These are phyloP conservation scores for Rutpela maculata DNA, from an alignment of 2,888 invertebrate genomes.

Conservation along the genomic window DNA sequence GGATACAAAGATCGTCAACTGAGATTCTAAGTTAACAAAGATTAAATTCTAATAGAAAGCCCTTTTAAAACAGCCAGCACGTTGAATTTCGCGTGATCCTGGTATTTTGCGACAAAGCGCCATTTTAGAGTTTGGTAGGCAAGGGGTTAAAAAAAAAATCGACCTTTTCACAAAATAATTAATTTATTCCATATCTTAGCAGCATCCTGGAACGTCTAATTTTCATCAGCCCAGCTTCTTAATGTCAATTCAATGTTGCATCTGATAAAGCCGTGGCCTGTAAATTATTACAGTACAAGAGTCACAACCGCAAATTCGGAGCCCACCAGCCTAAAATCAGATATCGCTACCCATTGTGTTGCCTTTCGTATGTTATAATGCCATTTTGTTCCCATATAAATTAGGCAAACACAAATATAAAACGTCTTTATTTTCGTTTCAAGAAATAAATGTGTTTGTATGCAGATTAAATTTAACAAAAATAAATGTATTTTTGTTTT, in stretches of 20 bases:
- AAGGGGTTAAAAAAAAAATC: no score
- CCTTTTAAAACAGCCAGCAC: no score
- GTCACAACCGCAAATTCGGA: not conserved
- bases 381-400: constrained; percentile 39
- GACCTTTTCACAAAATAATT: no score
- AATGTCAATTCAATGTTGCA: not conserved
- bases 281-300: constrained; percentile 14
- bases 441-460: constrained; percentile 25
- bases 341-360: constrained; percentile 29
- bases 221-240: not conserved
- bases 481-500: not conserved
- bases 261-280: constrained; percentile 8
- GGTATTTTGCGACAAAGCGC: no score
- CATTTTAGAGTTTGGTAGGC: no score
- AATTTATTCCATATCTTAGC: no score
- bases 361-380: constrained; percentile 21
- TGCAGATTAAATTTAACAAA: constrained; percentile 22
- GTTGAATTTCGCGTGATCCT: no score
- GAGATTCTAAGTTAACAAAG: no score
- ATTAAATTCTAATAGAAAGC: no score
- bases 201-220: not conserved
- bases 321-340: constrained; percentile 21
- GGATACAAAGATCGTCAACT: no score
- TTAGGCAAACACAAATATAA: constrained; percentile 37
- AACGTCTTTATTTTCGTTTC: constrained; percentile 36